Conservation (phyloP, 2,888 invertebrate genomes). For the Drosophila leonis region DNA sequence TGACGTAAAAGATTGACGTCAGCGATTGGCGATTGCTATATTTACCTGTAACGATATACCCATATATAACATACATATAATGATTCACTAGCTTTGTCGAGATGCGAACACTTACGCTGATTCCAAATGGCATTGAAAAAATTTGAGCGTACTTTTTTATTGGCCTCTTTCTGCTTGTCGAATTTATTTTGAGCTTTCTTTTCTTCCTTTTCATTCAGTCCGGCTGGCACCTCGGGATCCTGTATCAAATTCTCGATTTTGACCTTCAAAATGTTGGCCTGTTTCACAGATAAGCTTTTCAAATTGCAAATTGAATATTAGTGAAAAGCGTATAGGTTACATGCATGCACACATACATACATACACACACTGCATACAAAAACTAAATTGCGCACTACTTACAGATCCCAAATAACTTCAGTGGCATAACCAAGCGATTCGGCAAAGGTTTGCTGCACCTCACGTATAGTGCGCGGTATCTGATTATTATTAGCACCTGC, state of each 20-base stretch:
- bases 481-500: neutral
- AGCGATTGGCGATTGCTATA: slow-evolving; percentile 80
- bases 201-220: neutral
- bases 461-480: slow-evolving; percentile 37
- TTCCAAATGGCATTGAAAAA: slow-evolving; percentile 77
- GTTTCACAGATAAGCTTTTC: slow-evolving; percentile 57
- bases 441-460: slow-evolving; percentile 77
- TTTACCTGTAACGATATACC: slow-evolving; percentile 71
- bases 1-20: slow-evolving; percentile 80
- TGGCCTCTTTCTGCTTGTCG: slow-evolving; percentile 12
- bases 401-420: slow-evolving; percentile 76
- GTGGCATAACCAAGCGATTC: slow-evolving; percentile 64
- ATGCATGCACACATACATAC: neutral
- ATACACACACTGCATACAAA: neutral
- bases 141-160: slow-evolving; percentile 39
- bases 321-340: neutral
- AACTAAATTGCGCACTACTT: slow-evolving; percentile 33
- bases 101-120: slow-evolving; percentile 73
- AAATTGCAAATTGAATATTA: neutral
- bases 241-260: slow-evolving; percentile 72
- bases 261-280: slow-evolving; percentile 39
- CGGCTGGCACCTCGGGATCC: slow-evolving; percentile 44
- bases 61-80: neutral
- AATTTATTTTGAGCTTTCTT: neutral
- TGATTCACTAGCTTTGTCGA: neutral